Percentiles rank a stretch among this genome's conserved stretches.
Conservation (phyloP, 2,888 invertebrate species). For the Lepidochrysops patricia region DNA sequence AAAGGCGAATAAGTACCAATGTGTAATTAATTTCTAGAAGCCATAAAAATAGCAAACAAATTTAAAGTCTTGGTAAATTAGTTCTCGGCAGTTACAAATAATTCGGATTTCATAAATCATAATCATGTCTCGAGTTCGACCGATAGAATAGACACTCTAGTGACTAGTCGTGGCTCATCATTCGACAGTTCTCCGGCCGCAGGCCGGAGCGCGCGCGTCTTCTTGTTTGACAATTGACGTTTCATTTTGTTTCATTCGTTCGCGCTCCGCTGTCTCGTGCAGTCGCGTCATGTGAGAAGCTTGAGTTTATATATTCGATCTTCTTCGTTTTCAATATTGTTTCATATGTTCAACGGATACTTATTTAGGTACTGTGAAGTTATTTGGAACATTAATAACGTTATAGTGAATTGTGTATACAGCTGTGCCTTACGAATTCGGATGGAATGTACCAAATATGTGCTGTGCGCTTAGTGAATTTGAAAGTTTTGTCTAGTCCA, state of each 20-base stretch:
- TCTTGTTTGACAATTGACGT: neutral
- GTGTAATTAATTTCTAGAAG: conserved; percentile 22
- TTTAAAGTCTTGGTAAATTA: conserved; percentile 53
- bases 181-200: conserved; percentile 23
- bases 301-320: neutral
- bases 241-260: neutral
- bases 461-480: conserved; percentile 13
- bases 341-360: neutral
- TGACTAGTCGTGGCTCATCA: conserved; percentile 20
- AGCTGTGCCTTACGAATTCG: neutral
- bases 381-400: neutral
- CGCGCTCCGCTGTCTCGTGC: neutral
- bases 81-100: conserved; percentile 57
- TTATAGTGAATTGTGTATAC: neutral
- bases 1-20: conserved; percentile 13
- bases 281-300: neutral
- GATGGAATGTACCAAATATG: conserved; percentile 2
- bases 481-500: conserved; percentile 18
- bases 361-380: neutral
- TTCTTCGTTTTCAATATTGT: neutral
- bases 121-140: conserved; percentile 30
- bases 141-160: neutral
- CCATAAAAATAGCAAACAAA: conserved; percentile 36
- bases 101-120: conserved; percentile 46
- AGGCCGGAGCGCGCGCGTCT: neutral